Base-by-base conservation (phyloP, 2,888 invertebrate species). In the Drosophila austrosaltans region DNA sequence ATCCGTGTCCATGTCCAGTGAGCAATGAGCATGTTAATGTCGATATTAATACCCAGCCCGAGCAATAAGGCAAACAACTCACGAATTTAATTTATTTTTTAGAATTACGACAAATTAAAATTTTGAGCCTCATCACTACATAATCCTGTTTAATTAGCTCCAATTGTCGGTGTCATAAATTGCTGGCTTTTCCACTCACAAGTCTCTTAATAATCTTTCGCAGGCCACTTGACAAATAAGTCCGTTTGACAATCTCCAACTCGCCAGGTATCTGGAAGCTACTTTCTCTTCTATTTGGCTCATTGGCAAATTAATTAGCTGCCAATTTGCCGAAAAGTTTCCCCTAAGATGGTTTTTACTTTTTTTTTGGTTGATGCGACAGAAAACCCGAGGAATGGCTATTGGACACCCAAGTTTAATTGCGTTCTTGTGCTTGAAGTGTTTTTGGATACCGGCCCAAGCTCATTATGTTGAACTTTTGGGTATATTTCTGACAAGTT, bases 221-320 rank as follows among this genome's bases (percentile, higher is more conserved):
- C 22, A 69, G 63, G 54, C 74, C 71, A 73, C 82, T 84, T 77
- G 69, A 76, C 44, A 60, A 66, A 42, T 68, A 64, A 65, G 63
- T 40, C 53, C 57, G 62, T 77, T 69, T 64, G 63, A 39, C 57
- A 39, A 60, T 22, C 36, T 40, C 32, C 36, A 22, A 44, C 39
- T 40, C 16, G 53, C 25, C 36, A 57, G 39, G 57, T 16, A 42
- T 25, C 12, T 48, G 4, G 10, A 12, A 36, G 61, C 58, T 53
- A 58, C 63, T 56, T n/a, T 20, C 22, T 8, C 25, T 40, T 57
- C 56, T 53, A 53, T 30, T 56, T 69, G 75, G 62, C 72, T 81
- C 77, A 81, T 79, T 77, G 81, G 69, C 71, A 77, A 82, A 82
- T 81, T 81, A 81, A 84, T 81, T 81, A 82, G 75, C 77, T 84